Base-by-base conservation (phyloP, 2,797 vertebrate genomes). In the Echeneis naucrates region DNA sequence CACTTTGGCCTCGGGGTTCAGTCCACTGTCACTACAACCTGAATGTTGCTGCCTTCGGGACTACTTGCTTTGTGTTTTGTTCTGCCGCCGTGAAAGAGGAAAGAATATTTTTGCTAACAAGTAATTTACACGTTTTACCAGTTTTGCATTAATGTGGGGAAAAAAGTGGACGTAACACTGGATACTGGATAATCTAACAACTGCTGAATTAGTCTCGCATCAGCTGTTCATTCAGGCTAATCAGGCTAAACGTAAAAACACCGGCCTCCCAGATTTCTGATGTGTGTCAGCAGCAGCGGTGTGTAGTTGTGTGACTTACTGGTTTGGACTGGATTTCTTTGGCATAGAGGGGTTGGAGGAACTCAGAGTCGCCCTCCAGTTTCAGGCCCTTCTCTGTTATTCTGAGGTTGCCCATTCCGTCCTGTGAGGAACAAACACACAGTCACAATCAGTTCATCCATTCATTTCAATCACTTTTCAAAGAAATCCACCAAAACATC, bases 281-380 rank as follows among this genome's bases (percentile, higher is more conserved):
- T 5, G 16, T 16, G 61, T 14, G 17, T 72, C 24, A 7, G 19
- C 1, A 40, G 17, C 40, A 8, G 40, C n/a, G 45, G 9, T 12
- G 32, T 38, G n/a, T 57, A 16, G 5, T 11, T 73, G 2, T 30
- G 8, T 17, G 77, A 96, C 98, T 98, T 95, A 98, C 98, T 88
- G 96, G 95, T 94, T 96, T 96, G 91, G 98, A 99, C 79, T 96
- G 96, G 92, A 99, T 99, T 96, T 98, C 97, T 98, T 99, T 99
- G 97, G 98, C 98, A 89, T 99, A 99, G 84, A 99, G 96, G 78
- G 98, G 97, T 94, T 98, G 94, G 85, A 99, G 96, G 92, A 99
- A 99, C 93, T 99, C 98, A 0, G 98, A 99, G 91, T 96, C 95
- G 77, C 98, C 98, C 92, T 99, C 98, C 71, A 99, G 94, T 89